Conservation (phyloP, 2,113 vertebrate genomes). For the Poecilia latipinna region DNA sequence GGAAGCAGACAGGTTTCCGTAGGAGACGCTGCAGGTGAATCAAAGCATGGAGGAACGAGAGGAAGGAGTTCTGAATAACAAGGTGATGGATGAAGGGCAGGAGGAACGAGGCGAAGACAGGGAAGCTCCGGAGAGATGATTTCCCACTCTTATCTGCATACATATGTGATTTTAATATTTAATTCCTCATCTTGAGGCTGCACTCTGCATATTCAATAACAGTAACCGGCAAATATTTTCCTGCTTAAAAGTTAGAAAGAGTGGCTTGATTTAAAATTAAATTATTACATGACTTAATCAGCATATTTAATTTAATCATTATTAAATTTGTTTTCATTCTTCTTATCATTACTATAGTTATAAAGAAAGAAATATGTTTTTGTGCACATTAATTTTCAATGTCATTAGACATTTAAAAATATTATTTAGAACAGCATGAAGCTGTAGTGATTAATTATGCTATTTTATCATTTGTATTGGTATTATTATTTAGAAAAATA, state of each 20-base stretch:
- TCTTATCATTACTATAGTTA: not conserved
- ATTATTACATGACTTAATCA: not conserved
- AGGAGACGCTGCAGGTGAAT: conserved; percentile 23
- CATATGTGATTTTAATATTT: conserved; percentile 12
- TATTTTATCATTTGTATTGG: too few species aligned
- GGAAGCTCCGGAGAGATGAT: not conserved
- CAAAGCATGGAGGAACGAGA: conserved; percentile 18
- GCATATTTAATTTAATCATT: not conserved
- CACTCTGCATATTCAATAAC: not conserved
- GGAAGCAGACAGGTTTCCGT: conserved; percentile 20
- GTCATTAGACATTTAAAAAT: too few species aligned
- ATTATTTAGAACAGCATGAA: too few species aligned
- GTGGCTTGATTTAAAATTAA: not conserved
- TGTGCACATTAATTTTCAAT: too few species aligned
- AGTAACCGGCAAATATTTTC: not conserved
- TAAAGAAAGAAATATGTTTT: too few species aligned
- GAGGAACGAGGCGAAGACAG: not conserved
- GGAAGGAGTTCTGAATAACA: conserved; percentile 22
- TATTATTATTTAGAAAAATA: too few species aligned
- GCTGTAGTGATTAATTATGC: too few species aligned
- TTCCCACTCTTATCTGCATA: conserved; percentile 12
- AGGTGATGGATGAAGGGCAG: conserved; percentile 1
- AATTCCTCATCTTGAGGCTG: not conserved
- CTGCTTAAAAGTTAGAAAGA: not conserved
- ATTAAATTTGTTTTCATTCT: not conserved